Base-by-base conservation (phyloP, 2,797 vertebrate genomes). In the Anableps anableps region DNA sequence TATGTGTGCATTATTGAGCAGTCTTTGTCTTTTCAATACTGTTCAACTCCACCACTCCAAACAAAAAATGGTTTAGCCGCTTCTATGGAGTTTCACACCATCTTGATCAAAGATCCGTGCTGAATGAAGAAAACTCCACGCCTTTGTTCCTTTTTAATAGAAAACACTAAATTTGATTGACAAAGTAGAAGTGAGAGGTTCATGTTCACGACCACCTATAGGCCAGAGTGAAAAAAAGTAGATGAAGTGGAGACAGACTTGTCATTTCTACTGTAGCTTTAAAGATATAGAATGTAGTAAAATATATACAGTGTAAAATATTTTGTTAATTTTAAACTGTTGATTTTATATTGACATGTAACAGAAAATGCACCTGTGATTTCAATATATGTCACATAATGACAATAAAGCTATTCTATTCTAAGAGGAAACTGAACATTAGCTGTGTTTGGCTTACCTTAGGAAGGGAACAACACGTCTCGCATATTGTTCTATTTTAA, bases 91-190 rank as follows among this genome's bases (percentile, higher is more conserved):
- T n/a, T n/a, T n/a, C n/a, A n/a, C n/a, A n/a, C n/a, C 87, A 86
- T 91, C 14, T 2, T 85, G 82, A 5, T 76, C 21, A 60, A 36
- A 53, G 47, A 6, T 14, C 3, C 2, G 21, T 43, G 71, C 41
- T 48, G 74, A 88, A 14, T 86, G 79, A 55, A 48, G 79, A 74
- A 5, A 34, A 23, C 14, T n/a, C 17, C 29, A 10, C 34, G 82
- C 14, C 38, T 81, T 43, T 14, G 0, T 16, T 89, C 62, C 16
- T 2, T 64, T 60, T 60, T 16, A 60, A 34, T 34, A 5, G 31
- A 64, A 9, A 14, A 13, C 55, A 31, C n/a, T 58, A 19, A 64
- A 34, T 9, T 29, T 0, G 3, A 58, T 8, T 58, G 55, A 4
- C 55, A 29, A 29, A 14, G 80, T 88, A 86, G 83, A 0, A 10